A percentile compares a stretch with the other conserved stretches of the same genome.
Conservation (phyloP, 2,797 vertebrate genomes). For the Neosilurus mollespiculum region DNA sequence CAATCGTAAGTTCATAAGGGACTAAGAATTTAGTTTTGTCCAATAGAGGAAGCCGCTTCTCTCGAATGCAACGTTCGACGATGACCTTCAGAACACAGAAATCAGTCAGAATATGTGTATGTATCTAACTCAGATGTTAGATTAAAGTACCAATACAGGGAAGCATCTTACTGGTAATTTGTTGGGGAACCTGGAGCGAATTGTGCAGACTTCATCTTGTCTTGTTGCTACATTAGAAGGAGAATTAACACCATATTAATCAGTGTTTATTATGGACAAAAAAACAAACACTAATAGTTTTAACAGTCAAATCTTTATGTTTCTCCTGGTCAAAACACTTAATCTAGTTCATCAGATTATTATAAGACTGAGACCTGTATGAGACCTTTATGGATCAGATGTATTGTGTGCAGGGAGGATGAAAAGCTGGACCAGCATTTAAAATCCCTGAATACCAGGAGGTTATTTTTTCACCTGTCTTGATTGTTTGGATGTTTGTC, state of each 20-base stretch:
- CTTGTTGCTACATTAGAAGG: constrained; percentile 70
- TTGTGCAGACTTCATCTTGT: constrained; percentile 79
- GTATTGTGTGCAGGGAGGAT: neutral
- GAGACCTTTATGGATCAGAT: neutral
- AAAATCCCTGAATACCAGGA: neutral
- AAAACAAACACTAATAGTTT: neutral
- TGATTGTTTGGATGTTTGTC: too few species aligned
- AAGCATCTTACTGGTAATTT: constrained; percentile 76
- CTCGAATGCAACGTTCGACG: constrained; percentile 77
- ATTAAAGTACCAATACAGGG: neutral
- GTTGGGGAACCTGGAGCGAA: constrained; percentile 79
- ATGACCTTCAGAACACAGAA: constrained; percentile 71
- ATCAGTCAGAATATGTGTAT: neutral
- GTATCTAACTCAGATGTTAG: neutral
- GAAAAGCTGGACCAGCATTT: neutral
- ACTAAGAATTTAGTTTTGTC: constrained; percentile 84
- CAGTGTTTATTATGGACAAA: neutral
- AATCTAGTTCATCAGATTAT: neutral
- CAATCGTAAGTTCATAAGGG: constrained; percentile 78
- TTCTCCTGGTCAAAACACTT: neutral
- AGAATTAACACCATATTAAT: neutral
- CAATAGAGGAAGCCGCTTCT: constrained; percentile 76
- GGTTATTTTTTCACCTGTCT: too few species aligned
- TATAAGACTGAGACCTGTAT: neutral
- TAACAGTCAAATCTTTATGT: neutral